Conservation (phyloP, 2,888 invertebrate genomes). For the Tigriopus californicus region DNA sequence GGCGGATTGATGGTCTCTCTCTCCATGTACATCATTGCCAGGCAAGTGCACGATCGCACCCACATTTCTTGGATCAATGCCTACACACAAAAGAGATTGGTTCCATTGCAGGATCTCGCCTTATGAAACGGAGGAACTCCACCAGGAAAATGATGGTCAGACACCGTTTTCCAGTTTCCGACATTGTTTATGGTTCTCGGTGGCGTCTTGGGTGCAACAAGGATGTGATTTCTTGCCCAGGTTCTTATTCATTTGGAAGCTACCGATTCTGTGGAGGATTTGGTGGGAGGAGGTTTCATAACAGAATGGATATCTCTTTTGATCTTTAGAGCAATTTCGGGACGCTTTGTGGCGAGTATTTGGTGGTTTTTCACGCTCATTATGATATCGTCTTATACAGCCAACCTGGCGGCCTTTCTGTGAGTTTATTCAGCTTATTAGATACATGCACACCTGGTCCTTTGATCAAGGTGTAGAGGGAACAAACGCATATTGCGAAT, state of each 20-base stretch:
- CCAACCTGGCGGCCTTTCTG: conserved; percentile 78
- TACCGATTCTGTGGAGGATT: too few relatives aligned
- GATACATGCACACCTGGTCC: too few relatives aligned
- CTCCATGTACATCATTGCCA: conserved; percentile 52
- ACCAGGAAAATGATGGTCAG: conserved; percentile 1
- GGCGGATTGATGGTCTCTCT: conserved; percentile 61
- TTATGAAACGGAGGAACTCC: conserved; percentile 11
- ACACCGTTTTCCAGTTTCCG: conserved; percentile 9
- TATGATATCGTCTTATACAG: conserved; percentile 88
- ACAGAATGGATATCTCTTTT: neutral
- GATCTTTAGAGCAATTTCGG: conserved; percentile 18
- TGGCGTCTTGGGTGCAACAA: conserved; percentile 83
- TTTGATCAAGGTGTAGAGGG: too few relatives aligned
- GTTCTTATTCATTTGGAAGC: conserved; percentile 32
- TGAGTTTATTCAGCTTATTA: too few relatives aligned
- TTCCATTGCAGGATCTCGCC: neutral
- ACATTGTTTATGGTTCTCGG: conserved; percentile 92
- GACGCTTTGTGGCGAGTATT: conserved; percentile 22
- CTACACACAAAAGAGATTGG: neutral
- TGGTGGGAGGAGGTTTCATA: neutral
- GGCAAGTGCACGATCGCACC: conserved; percentile 21
- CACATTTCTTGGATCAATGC: neutral
- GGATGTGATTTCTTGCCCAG: conserved; percentile 86
- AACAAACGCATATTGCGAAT: too few relatives aligned
- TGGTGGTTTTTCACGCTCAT: conserved; percentile 85